Conservation (phyloP, 2,113 vertebrate genomes). For the Pomatorhinus ruficollis region DNA sequence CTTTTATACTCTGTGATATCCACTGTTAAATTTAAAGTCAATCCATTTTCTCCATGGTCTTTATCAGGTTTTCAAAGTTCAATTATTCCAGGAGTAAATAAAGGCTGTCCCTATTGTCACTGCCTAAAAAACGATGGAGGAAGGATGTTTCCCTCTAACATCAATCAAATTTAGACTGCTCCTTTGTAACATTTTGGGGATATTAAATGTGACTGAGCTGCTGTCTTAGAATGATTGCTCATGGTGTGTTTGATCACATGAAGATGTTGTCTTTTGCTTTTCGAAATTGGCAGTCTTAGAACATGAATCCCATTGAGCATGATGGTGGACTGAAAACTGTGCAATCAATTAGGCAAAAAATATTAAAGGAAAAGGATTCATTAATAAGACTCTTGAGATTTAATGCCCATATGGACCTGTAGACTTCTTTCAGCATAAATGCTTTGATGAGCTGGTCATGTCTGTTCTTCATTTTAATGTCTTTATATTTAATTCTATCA, state of each 20-base stretch:
- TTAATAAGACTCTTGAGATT: slow-evolving; percentile 25
- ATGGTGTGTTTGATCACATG: not conserved
- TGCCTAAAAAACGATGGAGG: not conserved
- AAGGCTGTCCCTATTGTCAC: not conserved
- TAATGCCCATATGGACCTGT: not conserved
- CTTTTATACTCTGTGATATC: not conserved
- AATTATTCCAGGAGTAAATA: not conserved
- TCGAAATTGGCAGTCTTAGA: not conserved
- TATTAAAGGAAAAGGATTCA: not conserved
- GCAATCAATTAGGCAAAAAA: slow-evolving; percentile 3
- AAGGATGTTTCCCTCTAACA: not conserved
- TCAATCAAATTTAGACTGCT: not conserved
- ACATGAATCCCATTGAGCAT: not conserved
- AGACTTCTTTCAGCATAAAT: slow-evolving; percentile 14
- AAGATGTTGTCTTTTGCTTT: not conserved
- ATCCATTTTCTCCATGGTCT: not conserved
- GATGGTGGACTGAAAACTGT: not conserved
- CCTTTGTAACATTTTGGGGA: not conserved
- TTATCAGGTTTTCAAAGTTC: not conserved
- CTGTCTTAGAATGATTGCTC: not conserved
- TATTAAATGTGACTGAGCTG: not conserved
- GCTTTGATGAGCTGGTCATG: not conserved
- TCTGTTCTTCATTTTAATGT: not conserved
- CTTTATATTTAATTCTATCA: not conserved
- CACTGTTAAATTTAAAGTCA: not conserved